These are phyloP conservation scores for Mesorhabditis sp. DNA, from an alignment of 2,888 invertebrate genomes.

Conservation along the genomic window DNA sequence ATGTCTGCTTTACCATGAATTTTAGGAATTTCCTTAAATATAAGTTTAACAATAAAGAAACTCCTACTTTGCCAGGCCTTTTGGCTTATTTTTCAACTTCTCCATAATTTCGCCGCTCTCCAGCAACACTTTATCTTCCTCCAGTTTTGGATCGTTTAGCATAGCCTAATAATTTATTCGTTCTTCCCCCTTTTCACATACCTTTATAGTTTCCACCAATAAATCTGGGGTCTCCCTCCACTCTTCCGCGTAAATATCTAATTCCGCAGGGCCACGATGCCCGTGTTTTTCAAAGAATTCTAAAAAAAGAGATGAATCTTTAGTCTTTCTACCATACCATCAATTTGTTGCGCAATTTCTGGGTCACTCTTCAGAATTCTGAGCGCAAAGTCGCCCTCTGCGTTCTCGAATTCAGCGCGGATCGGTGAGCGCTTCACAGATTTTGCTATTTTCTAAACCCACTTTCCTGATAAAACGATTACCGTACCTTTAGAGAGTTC, in stretches of 20 bases:
- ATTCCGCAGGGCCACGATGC: conserved; percentile 62
- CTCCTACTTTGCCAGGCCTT: conserved; percentile 28
- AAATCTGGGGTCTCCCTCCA: conserved; percentile 70
- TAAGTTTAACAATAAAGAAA: background rate
- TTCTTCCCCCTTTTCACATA: conserved; percentile 21
- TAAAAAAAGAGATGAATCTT: background rate
- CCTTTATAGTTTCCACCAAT: conserved; percentile 69
- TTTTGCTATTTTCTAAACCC: background rate
- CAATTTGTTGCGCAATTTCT: background rate
- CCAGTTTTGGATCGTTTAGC: conserved; percentile 19
- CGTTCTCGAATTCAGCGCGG: background rate
- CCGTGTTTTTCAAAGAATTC: conserved; percentile 21
- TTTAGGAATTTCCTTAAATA: conserved; percentile 54
- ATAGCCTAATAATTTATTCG: conserved; percentile 16
- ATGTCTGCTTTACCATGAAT: conserved; percentile 57
- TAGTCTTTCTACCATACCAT: background rate
- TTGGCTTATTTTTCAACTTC: conserved; percentile 30
- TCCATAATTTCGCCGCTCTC: conserved; percentile 25
- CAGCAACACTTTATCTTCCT: conserved; percentile 15
- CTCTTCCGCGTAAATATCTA: conserved; percentile 69
- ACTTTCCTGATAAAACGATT: too few species aligned
- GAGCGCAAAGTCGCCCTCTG: background rate
- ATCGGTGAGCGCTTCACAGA: background rate
- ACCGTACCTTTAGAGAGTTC: conserved; percentile 60
- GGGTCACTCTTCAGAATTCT: background rate